Base-by-base conservation (phyloP, 2,113 vertebrate genomes). In the Raphicerus campestris region DNA sequence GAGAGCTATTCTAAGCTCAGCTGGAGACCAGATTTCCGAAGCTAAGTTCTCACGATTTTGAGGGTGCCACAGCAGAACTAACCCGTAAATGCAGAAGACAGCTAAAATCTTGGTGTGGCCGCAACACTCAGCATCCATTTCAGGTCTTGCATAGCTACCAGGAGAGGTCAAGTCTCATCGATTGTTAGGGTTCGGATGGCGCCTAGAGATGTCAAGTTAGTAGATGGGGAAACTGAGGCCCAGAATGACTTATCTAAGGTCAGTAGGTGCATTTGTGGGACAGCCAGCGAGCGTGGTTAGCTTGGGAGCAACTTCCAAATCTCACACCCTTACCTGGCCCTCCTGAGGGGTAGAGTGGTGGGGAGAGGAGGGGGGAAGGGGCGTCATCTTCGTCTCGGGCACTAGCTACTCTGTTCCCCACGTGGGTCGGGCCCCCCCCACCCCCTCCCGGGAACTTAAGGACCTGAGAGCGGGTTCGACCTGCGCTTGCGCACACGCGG, bases 401-500 rank as follows among this genome's bases (percentile, higher is more conserved):
- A 32, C 32, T 39, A 26, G 14, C 35, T 4, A 8, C 49, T 78
- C 49, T 30, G 3, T 55, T 55, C 17, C 42, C 70, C 90, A 96
- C 35, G 73, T 93, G 77, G 55, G 19, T 84, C 87, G 10, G 63
- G 60, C 47, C 53, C 39, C n/a, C n/a, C n/a, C n/a, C n/a, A n/a
- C n/a, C n/a, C n/a, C n/a, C n/a, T n/a, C 30, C 39, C 15, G 0
- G 70, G 94, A 84, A 63, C 17, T 16, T 78, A 20, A 0, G 19
- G 86, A 60, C 66, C 20, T 16, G 1, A n/a, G 63, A 58, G 51
- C 13, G 19, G 70, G 87, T 94, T 96, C 35, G 28, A 87, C 30
- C 9, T 63, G 97, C 97, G 98, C 98, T 42, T 98, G 98, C 98
- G 98, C 97, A 94, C 51, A 35, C 15, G 51, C 58, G 13, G 16